Percentiles rank a stretch among this genome's conserved stretches.
Evolutionary conservation across 2,888 invertebrate genomes (phyloP).

Genomic region (Thera britannica): DNA sequence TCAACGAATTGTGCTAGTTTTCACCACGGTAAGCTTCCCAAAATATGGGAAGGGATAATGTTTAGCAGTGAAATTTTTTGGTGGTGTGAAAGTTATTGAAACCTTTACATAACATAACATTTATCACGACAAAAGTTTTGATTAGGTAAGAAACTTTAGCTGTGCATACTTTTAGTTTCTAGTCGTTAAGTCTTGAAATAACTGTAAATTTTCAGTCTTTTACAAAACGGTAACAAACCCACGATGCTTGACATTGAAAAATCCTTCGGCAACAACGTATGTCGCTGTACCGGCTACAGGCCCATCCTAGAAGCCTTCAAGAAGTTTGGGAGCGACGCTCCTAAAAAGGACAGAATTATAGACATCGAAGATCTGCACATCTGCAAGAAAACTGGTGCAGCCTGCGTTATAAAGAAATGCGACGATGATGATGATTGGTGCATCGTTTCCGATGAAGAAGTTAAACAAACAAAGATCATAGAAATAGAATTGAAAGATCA

Average conservation of each 20-base stretch:
- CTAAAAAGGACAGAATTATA: slow-evolving; percentile 42
- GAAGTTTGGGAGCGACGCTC: slow-evolving; percentile 79
- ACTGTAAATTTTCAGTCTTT: slow-evolving; percentile 64
- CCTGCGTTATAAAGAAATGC: slow-evolving; percentile 37
- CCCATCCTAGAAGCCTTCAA: slow-evolving; percentile 87
- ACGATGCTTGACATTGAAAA: slow-evolving; percentile 88
- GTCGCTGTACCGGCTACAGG: slow-evolving; percentile 89
- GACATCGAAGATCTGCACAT: slow-evolving; percentile 62
- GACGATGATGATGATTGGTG: slow-evolving; percentile 43
- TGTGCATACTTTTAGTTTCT: too few relatives aligned
- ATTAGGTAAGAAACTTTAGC: too few relatives aligned
- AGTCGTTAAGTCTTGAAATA: too few relatives aligned
- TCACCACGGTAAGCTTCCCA: too few relatives aligned
- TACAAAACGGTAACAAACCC: slow-evolving; percentile 67
- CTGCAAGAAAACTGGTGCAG: slow-evolving; percentile 42
- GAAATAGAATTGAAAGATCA: slow-evolving; percentile 66
- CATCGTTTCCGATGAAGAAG: slow-evolving; percentile 30
- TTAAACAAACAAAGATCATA: slow-evolving; percentile 40
- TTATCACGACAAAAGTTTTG: too few relatives aligned
- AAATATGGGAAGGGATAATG: too few relatives aligned
- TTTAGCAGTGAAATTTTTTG: too few relatives aligned
- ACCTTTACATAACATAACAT: too few relatives aligned
- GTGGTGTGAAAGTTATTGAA: too few relatives aligned
- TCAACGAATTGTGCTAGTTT: too few relatives aligned
- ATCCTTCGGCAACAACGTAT: slow-evolving; percentile 88